Evolutionary conservation across 2,797 vertebrate species (phyloP).

Genomic region (Buceros bicornis): DNA sequence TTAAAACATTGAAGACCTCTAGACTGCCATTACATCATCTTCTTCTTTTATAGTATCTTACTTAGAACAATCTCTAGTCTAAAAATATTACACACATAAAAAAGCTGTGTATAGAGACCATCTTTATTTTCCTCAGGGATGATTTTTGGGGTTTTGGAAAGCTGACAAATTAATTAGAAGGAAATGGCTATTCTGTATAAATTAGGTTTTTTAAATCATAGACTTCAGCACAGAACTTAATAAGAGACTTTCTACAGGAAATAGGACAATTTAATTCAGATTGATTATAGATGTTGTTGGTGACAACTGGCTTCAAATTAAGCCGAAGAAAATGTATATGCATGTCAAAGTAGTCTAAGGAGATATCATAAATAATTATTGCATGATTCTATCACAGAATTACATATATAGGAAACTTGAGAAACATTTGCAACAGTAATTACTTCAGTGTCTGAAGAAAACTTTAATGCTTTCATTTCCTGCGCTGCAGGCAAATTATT

Average conservation of each 20-base stretch:
- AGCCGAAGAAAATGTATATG: conserved; percentile 69
- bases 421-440: conserved; percentile 45
- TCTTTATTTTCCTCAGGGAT: conserved; percentile 46
- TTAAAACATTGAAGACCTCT: neutral
- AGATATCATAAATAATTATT: conserved; percentile 72
- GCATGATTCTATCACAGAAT: conserved; percentile 50
- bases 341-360: conserved; percentile 76
- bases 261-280: conserved; percentile 74
- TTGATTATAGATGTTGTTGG: conserved; percentile 75
- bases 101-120: conserved; percentile 50
- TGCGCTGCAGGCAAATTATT: neutral
- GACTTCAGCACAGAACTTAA: conserved; percentile 64
- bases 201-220: conserved; percentile 67
- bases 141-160: conserved; percentile 54
- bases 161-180: conserved; percentile 51
- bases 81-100: conserved; percentile 32
- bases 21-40: conserved; percentile 20
- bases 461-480: neutral
- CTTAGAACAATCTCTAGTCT: neutral
- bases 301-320: conserved; percentile 77
- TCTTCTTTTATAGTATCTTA: conserved; percentile 2
- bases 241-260: conserved; percentile 73
- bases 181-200: conserved; percentile 66
- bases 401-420: conserved; percentile 21
- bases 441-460: neutral